phyloP scores from a whole-genome alignment of 2,888 invertebrate species.

The Stenodema calcarata region DNA sequence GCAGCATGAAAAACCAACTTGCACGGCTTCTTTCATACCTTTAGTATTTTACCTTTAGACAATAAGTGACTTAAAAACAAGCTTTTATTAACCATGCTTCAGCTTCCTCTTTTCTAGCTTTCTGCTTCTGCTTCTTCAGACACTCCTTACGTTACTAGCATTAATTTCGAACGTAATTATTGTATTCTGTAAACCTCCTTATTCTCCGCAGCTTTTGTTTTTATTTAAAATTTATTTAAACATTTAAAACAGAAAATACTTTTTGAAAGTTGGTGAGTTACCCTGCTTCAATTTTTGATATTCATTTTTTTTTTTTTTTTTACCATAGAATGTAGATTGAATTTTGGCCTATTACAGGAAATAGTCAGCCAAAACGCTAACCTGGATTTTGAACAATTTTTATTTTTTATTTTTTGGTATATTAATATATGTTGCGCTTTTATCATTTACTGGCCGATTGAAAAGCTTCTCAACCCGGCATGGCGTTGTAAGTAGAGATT shows the following conservation, averaged over 20 bases:
- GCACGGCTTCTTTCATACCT: constrained; percentile 23
- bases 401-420: background rate
- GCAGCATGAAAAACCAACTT: background rate
- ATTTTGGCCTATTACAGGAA: background rate
- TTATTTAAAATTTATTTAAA: no score
- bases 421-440: constrained; percentile 10
- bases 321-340: background rate
- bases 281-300: background rate
- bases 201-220: constrained; percentile 12
- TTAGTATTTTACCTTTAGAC: background rate
- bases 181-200: background rate
- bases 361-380: background rate
- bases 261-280: constrained; percentile 44
- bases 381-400: background rate
- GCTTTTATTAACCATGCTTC: constrained; percentile 36
- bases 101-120: constrained; percentile 43
- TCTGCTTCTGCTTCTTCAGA: constrained; percentile 35
- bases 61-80: constrained; percentile 1
- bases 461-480: constrained; percentile 32
- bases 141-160: background rate
- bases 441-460: constrained; percentile 24
- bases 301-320: constrained; percentile 17
- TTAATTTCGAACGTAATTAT: background rate
- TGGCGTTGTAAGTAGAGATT: constrained; percentile 44
- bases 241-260: background rate